Conservation (phyloP, 1,140 invertebrate genomes). For the Trichonephila clavipes region DNA sequence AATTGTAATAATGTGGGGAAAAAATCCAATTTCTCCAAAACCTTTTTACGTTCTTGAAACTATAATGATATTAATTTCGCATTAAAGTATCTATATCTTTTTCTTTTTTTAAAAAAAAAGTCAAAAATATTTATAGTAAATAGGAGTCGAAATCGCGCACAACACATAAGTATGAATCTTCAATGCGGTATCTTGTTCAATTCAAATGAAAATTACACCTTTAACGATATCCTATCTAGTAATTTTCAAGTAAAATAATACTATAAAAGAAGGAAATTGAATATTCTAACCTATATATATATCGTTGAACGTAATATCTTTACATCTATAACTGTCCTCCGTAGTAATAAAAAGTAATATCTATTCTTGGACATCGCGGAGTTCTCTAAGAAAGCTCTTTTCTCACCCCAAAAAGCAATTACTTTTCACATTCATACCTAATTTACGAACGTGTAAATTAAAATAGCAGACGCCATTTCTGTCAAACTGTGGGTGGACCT, state of each 20-base stretch:
- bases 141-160: not conserved
- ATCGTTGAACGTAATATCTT: no score
- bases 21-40: no score
- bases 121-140: not conserved
- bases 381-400: not conserved
- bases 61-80: no score
- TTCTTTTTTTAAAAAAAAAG: not conserved
- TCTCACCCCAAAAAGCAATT: conserved; percentile 33
- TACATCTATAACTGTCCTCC: no score
- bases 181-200: no score
- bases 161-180: not conserved
- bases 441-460: conserved; percentile 38
- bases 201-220: no score
- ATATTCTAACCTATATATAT: no score
- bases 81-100: not conserved
- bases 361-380: not conserved
- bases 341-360: not conserved
- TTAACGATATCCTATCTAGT: no score
- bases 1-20: no score
- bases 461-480: conserved; percentile 31
- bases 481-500: conserved; percentile 33
- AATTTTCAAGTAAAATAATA: no score
- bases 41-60: no score
- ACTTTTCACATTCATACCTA: conserved; percentile 34
- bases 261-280: no score